Base-by-base conservation (phyloP, 2,888 invertebrate species). In the Spatulosminthurus flaviceps region DNA sequence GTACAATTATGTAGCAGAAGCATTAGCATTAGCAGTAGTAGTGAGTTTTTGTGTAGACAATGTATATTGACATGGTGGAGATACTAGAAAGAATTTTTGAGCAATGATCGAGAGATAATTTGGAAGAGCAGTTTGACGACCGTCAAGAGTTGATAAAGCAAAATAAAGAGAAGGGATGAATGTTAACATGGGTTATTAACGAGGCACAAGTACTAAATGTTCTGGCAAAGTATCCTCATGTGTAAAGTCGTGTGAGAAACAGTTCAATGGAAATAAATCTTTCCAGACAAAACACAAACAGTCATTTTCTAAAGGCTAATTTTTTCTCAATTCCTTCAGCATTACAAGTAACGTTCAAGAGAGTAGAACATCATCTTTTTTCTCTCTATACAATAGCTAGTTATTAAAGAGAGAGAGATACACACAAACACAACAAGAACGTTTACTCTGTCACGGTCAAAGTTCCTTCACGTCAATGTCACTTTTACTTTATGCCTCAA, bases 381-480 rank as follows among this genome's bases (percentile, higher is more conserved):
- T 51, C 16, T 51, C 51, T 13, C 51, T 51, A 11, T 51, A 2
- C n/a, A 51, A 51, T n/a, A n/a, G n/a, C n/a, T n/a, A n/a, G n/a
- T n/a, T n/a, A n/a, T n/a, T n/a, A n/a, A n/a, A n/a, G n/a, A n/a
- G n/a, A n/a, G n/a, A n/a, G n/a, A n/a, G n/a, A n/a, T n/a, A n/a
- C 2, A 9, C 19, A 2, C 51, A n/a, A 51, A 19, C 19, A 51
- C 16, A 72, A 43, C 43, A 72, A 72, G 41, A 42, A 41, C 42
- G 24, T 72, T 42, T 22, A 43, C 42, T 43, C 24, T 72, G 43
- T 22, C 43, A 43, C 71, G 71, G 71, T 72, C 71, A 43, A 43
- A 72, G 42, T 41, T 70, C n/a, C 26, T 28, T 70, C 24, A 22
- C 71, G 11, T 43, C 71, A 72, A 72, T 72, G 71, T 72, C 71